Base-by-base conservation (phyloP, 2,888 invertebrate genomes). In the Sabatieria punctata region DNA sequence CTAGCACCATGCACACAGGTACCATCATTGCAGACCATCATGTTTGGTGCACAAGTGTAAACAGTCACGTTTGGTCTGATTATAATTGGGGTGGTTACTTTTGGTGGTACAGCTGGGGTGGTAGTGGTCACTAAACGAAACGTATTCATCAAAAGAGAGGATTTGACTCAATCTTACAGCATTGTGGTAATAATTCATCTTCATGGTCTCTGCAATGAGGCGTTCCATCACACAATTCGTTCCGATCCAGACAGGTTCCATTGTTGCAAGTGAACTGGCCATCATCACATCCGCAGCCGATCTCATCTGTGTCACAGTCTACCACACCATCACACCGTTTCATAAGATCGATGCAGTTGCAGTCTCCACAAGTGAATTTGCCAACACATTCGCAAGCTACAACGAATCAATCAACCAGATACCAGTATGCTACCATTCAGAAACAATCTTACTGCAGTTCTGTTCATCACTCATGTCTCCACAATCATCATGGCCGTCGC, bases 401-500 rank as follows among this genome's bases (percentile, higher is more conserved):
- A 46, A 23, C 11, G 11, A 45, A 11, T 13, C n/a, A n/a, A n/a
- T n/a, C n/a, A n/a, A n/a, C n/a, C n/a, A n/a, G n/a, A n/a, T n/a
- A n/a, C n/a, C n/a, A n/a, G n/a, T n/a, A n/a, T n/a, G n/a, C n/a
- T n/a, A n/a, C n/a, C n/a, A n/a, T n/a, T n/a, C n/a, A n/a, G n/a
- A n/a, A n/a, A 30, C 8, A 15, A 30, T 8, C 26, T 36, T 24
- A 47, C 41, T 23, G 43, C 49, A 49, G n/a, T 27, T 24, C 21
- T 6, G 2, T 25, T 49, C 49, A 25, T 49, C 48, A 18, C 25
- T 38, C 18, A 47, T 39, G 45, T 47, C 49, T 8, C 48, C 48
- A 49, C 48, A 48, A 30, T 48, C 48, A 43, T 48, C 27, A 23
- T 48, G 48, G 4, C 48, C 48, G 27, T 48, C 48, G 35, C 48